A percentile compares a stretch with the other conserved stretches of the same genome.
Conservation (phyloP, 2,888 invertebrate genomes). For the Pasiphila rectangulata region DNA sequence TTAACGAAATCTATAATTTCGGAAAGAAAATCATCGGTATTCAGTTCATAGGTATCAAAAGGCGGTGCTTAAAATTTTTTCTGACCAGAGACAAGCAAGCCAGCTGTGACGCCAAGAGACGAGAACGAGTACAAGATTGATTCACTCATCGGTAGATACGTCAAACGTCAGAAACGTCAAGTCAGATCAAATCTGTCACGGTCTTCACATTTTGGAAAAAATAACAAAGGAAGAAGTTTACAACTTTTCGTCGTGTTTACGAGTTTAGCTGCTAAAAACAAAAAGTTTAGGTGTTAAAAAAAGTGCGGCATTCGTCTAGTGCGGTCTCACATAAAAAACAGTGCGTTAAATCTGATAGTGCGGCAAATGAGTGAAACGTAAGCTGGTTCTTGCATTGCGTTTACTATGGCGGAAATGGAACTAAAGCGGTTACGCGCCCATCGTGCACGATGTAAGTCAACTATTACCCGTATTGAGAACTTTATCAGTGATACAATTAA, state of each 20-base stretch:
- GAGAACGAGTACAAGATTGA: too few relatives aligned
- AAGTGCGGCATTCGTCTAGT: neutral
- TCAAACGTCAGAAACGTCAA: too few relatives aligned
- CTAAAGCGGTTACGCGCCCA: neutral
- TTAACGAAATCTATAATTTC: neutral
- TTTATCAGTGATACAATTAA: constrained; percentile 4
- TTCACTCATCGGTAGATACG: too few relatives aligned
- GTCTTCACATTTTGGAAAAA: too few relatives aligned
- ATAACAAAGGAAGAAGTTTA: too few relatives aligned
- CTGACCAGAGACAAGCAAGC: neutral
- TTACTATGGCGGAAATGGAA: neutral
- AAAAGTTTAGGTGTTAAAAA: neutral
- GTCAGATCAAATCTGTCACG: too few relatives aligned
- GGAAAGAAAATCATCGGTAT: neutral
- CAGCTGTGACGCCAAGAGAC: too few relatives aligned
- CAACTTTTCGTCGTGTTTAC: too few relatives aligned
- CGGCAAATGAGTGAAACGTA: neutral
- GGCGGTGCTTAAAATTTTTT: neutral
- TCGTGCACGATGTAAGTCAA: neutral
- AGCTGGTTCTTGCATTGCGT: neutral
- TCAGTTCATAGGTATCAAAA: neutral
- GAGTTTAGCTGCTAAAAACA: too few relatives aligned
- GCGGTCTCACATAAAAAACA: neutral
- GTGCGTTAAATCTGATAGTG: neutral
- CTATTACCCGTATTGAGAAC: constrained; percentile 8